Evolutionary conservation across 2,797 vertebrate species (phyloP), one percentile per base, ranked within the genome.

Genomic region (Phalanger gymnotis): DNA sequence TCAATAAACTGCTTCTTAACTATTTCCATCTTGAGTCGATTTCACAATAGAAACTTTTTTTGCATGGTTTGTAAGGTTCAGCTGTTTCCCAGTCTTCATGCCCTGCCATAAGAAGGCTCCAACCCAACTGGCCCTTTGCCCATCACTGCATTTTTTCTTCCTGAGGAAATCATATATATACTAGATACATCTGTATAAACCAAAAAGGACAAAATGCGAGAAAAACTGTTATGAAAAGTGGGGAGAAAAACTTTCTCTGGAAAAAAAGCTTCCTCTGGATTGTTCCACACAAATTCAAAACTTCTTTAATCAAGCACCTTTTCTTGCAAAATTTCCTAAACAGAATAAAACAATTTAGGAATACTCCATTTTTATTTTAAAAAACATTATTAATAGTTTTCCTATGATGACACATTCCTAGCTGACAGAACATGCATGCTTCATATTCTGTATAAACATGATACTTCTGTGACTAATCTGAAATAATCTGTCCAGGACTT

Each of bases 301-400:
- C 57, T 92, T 95, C 92, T 93, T 81, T 58, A 91, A 54, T 28
- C 51, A 93, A 97, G 90, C 9, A 90, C 90, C 73, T 61, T 96
- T 94, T 53, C 91, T 93, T 92, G 90, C 52, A 47, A 94, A 53
- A 93, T 91, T 90, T 95, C 57, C 40, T 55, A 4, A 97, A 93
- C 31, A 53, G 54, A 94, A 97, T 55, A 94, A 95, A 96, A 92
- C 19, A 93, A 97, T 90, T 94, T 61, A 93, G 53, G 25, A 93
- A 93, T 57, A 91, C 87, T 96, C 92, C 53, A 54, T 93, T 66
- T 47, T 81, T 81, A 3, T 47, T 92, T 27, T 19, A 54, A 28
- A 31, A 90, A 31, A 52, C 92, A 61, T 53, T 9, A 73, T n/a
- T 92, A 30, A 54, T 90, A 27, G 90, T 95, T 92, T 87, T 66